Percentiles rank a stretch among this genome's conserved stretches.
Evolutionary conservation across 2,888 invertebrate genomes (phyloP).

Genomic region (Esperia sulphurella): DNA sequence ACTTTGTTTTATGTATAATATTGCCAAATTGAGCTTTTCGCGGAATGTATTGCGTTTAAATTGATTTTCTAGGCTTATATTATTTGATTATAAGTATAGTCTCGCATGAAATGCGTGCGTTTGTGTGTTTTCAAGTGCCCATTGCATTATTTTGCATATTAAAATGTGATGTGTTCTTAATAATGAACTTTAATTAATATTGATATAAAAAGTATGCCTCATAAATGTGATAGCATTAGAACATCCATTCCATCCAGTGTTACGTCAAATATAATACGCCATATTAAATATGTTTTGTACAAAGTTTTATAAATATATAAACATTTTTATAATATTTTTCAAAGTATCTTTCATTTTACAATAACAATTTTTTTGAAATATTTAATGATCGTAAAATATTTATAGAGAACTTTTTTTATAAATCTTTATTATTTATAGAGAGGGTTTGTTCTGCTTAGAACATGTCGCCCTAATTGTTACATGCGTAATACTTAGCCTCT

Average conservation of each 20-base stretch:
- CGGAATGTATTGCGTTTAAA: neutral
- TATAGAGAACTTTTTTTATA: too few relatives aligned
- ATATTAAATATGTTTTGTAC: constrained; percentile 40
- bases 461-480: too few relatives aligned
- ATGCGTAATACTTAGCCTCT: too few relatives aligned
- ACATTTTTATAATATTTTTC: neutral
- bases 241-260: constrained; percentile 18
- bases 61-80: neutral
- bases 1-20: too few relatives aligned
- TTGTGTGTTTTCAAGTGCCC: neutral
- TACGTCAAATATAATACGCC: constrained; percentile 11
- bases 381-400: too few relatives aligned
- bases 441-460: too few relatives aligned
- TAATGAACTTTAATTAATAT: constrained; percentile 1
- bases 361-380: too few relatives aligned
- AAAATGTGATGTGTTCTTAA: neutral
- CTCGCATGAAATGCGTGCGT: neutral
- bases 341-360: too few relatives aligned
- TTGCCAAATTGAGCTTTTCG: too few relatives aligned
- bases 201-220: constrained; percentile 16
- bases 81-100: neutral
- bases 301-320: constrained; percentile 29
- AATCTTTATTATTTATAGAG: too few relatives aligned
- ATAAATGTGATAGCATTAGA: constrained; percentile 31
- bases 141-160: neutral